Base-by-base conservation (phyloP, 2,113 vertebrate genomes). In the Alethe diademata region DNA sequence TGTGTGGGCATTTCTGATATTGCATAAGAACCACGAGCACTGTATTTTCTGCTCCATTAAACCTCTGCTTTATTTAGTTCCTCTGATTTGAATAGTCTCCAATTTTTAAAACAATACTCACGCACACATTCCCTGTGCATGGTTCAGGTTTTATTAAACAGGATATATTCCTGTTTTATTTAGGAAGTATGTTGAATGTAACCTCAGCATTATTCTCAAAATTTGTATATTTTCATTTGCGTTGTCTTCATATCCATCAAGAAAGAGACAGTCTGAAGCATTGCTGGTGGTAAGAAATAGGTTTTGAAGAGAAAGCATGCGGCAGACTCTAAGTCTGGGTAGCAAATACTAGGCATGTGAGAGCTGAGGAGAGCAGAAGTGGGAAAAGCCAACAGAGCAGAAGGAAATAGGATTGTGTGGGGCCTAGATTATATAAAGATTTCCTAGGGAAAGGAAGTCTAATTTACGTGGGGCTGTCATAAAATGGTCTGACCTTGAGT, bases 31-130 rank as follows among this genome's bases (percentile, higher is more conserved):
- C 28, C 14, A 78, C 16, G 12, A 90, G 54, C 0, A 0, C 50
- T 73, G 29, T 76, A 47, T 86, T 90, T 96, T 95, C 78, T 19
- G 56, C 86, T 88, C 51, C 69, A 31, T 94, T 96, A 83, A 95
- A 61, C 60, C 47, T 26, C 71, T 42, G 65, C 88, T 96, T 90
- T 88, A 71, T 95, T 83, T 93, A 92, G 88, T 57, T 86, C 72
- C 19, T 86, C 43, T 86, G 50, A 83, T 93, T 92, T 92, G n/a
- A 92, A 73, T 83, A 83, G 48, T n/a, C 74, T 82, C 56, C 88
- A 18, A 12, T 62, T 79, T 93, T 94, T 76, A 22, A 91, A 90
- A 58, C 54, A 82, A 18, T 51, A 73, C 0, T 16, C 15, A 18
- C 4, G 6, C 29, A 35, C 2, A 0, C 24, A 69, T 31, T 62